A percentile compares a stretch with the other conserved stretches of the same genome.
These are phyloP conservation scores for Neoascia interrupta DNA, from an alignment of 2,888 invertebrate species.

Conservation along the genomic window DNA sequence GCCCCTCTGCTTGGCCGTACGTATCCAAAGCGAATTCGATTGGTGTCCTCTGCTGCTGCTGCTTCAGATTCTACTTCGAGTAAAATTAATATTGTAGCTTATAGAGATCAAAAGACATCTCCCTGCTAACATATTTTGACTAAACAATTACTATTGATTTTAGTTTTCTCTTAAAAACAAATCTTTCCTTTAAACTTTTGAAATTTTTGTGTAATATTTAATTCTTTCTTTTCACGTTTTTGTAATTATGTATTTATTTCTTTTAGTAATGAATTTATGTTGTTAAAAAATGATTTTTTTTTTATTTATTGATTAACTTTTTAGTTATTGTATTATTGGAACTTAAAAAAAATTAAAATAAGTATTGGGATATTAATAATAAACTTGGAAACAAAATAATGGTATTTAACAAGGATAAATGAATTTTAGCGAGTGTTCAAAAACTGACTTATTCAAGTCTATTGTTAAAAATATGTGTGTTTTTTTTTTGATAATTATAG, in stretches of 20 bases:
- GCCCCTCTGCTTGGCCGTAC: conserved; percentile 81
- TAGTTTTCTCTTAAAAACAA: too few relatives aligned
- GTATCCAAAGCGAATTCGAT: conserved; percentile 73
- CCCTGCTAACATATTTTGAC: conserved; percentile 71
- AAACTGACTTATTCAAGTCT: too few relatives aligned
- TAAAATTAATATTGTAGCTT: conserved; percentile 71
- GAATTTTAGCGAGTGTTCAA: background rate
- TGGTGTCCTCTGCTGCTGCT: conserved; percentile 70
- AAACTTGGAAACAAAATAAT: background rate
- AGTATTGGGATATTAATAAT: background rate
- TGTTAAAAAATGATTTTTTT: conserved; percentile 8
- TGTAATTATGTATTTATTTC: too few relatives aligned
- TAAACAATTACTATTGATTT: too few relatives aligned
- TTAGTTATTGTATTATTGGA: conserved; percentile 5
- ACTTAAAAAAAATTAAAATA: too few relatives aligned
- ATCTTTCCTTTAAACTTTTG: background rate
- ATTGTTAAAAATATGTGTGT: too few relatives aligned
- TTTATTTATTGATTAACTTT: conserved; percentile 15
- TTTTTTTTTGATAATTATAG: too few relatives aligned
- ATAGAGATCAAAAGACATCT: conserved; percentile 72
- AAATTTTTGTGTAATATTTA: conserved; percentile 5
- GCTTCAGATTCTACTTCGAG: conserved; percentile 70
- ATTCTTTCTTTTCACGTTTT: conserved; percentile 4
- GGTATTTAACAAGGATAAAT: background rate
- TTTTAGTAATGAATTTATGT: conserved; percentile 8